A percentile compares a stretch with the other conserved stretches of the same genome.
Conservation (phyloP, 2,797 vertebrate species). For the Salmo trutta region DNA sequence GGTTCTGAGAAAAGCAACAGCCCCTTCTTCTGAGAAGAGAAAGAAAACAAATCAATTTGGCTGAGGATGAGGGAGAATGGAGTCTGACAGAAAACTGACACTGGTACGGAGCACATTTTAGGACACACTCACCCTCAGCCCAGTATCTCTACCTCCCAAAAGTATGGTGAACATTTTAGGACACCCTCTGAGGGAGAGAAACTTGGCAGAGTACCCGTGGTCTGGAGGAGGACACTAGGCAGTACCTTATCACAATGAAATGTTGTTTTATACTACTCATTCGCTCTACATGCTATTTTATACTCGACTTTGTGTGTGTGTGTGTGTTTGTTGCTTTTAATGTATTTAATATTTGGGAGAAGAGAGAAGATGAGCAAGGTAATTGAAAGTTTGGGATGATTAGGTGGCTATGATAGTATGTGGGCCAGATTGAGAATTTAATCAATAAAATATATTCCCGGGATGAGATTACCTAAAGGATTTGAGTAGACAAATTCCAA, state of each 20-base stretch:
- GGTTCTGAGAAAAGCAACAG: conserved; percentile 41
- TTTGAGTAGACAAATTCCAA: background rate
- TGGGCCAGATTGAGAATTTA: background rate
- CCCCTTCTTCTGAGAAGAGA: conserved; percentile 44
- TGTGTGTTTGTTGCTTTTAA: background rate
- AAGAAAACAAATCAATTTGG: conserved; percentile 50
- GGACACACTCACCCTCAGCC: background rate
- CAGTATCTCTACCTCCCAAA: background rate
- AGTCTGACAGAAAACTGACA: conserved; percentile 5
- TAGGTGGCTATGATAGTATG: background rate
- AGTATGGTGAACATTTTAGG: background rate
- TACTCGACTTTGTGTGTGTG: too few relatives aligned
- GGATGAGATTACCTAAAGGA: background rate
- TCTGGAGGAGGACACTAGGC: background rate
- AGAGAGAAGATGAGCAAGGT: background rate
- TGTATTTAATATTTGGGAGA: background rate
- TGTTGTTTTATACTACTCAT: too few relatives aligned
- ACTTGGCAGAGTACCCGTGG: background rate
- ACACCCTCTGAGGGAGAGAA: background rate
- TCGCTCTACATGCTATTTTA: too few relatives aligned
- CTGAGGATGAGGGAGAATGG: conserved; percentile 37
- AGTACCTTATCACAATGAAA: too few relatives aligned
- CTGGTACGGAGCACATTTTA: background rate
- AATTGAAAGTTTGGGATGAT: background rate
- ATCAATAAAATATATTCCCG: background rate